A percentile compares a stretch with the other conserved stretches of the same genome.
Conservation (phyloP, 2,888 invertebrate genomes). For the Tyria jacobaeae region DNA sequence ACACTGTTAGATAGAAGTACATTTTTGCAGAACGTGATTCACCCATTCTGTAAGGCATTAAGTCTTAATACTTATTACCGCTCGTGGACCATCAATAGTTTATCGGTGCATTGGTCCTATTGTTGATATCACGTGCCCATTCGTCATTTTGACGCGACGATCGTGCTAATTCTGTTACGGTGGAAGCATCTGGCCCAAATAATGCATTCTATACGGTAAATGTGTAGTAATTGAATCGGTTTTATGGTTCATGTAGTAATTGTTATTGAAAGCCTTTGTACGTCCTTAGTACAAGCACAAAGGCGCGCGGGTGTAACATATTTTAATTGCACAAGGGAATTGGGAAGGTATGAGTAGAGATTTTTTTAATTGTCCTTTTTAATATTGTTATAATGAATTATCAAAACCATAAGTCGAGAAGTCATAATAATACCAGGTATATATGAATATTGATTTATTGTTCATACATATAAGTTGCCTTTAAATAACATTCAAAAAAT, state of each 20-base stretch:
- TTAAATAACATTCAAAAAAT: no score
- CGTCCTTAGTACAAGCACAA: constrained; percentile 9
- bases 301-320: constrained; percentile 12
- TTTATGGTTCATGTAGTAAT: constrained; percentile 32
- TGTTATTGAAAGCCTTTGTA: constrained; percentile 27
- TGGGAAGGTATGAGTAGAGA: background rate
- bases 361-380: background rate
- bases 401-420: background rate
- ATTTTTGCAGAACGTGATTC: constrained; percentile 73
- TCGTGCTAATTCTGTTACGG: constrained; percentile 44
- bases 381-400: background rate
- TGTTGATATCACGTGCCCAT: constrained; percentile 73
- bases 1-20: constrained; percentile 33
- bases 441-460: no score
- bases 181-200: constrained; percentile 41
- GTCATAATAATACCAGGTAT: no score
- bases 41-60: constrained; percentile 60
- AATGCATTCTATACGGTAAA: constrained; percentile 48
- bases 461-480: no score
- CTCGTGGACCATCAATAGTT: constrained; percentile 41
- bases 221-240: constrained; percentile 39
- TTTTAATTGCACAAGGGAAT: constrained; percentile 5
- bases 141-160: constrained; percentile 64
- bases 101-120: constrained; percentile 56
- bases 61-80: constrained; percentile 55